phyloP scores from a whole-genome alignment of 2,113 vertebrate species.

The Crotophaga sulcirostris region DNA sequence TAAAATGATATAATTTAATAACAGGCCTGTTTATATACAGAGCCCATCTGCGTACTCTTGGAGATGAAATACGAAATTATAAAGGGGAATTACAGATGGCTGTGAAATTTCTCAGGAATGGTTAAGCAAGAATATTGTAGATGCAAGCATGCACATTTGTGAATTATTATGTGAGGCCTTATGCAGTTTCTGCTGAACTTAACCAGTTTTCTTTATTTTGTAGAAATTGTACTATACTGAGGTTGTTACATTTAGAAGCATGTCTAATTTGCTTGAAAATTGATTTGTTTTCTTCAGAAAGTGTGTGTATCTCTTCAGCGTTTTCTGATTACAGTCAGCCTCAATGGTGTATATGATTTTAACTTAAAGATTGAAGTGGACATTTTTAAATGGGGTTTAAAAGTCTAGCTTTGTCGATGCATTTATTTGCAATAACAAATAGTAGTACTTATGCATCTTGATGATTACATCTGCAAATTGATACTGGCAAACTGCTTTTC shows the following conservation, averaged over 20 bases:
- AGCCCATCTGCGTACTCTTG: conserved; percentile 30
- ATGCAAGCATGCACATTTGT: not conserved
- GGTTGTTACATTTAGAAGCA: not conserved
- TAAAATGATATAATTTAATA: conserved; percentile 42
- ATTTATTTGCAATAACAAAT: not conserved
- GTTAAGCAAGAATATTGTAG: not conserved
- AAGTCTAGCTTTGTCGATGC: not conserved
- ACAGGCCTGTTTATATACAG: conserved; percentile 27
- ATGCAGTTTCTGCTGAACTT: not conserved
- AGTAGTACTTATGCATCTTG: not conserved
- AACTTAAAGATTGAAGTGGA: not conserved
- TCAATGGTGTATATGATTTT: not conserved
- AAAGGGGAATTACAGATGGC: conserved; percentile 31
- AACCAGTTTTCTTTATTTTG: not conserved
- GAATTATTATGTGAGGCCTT: not conserved
- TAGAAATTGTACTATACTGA: not conserved
- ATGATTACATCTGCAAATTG: not conserved
- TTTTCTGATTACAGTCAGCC: not conserved
- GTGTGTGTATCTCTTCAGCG: not conserved
- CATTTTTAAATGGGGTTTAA: not conserved
- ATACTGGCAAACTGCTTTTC: not conserved
- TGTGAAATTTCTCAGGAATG: conserved; percentile 13
- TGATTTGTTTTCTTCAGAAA: not conserved
- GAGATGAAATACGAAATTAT: conserved; percentile 7
- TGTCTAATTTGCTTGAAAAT: not conserved